Percentiles rank a stretch among this genome's conserved stretches.
These are phyloP conservation scores for Drosophila melanogaster DNA, from an alignment of 1,140 invertebrate genomes.

Conservation along the genomic window Release_6_plus_ISO1_MT NT_033779.5:11426001-11426500, in stretches of 20 bases:
- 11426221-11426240: too few relatives aligned
- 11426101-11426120: slow-evolving; percentile 36
- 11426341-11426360: too few relatives aligned
- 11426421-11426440: too few relatives aligned
- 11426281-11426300: background rate
- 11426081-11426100: slow-evolving; percentile 37
- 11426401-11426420: too few relatives aligned
- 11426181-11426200: too few relatives aligned
- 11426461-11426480: background rate
- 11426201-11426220: too few relatives aligned
- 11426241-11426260: background rate
- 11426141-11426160: background rate
- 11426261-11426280: background rate
- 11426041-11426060: slow-evolving; percentile 30
- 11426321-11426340: too few relatives aligned
- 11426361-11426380: too few relatives aligned
- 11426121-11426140: slow-evolving; percentile 14
- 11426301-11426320: slow-evolving; percentile 12
- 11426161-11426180: too few relatives aligned
- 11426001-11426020: slow-evolving; percentile 50
- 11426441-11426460: too few relatives aligned
- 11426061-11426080: slow-evolving; percentile 28
- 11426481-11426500: slow-evolving; percentile 14
- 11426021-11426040: slow-evolving; percentile 25
- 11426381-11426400: background rate